These are phyloP conservation scores for Pyrocoelia pectoralis DNA, from an alignment of 2,888 invertebrate genomes.

Conservation along the genomic window DNA sequence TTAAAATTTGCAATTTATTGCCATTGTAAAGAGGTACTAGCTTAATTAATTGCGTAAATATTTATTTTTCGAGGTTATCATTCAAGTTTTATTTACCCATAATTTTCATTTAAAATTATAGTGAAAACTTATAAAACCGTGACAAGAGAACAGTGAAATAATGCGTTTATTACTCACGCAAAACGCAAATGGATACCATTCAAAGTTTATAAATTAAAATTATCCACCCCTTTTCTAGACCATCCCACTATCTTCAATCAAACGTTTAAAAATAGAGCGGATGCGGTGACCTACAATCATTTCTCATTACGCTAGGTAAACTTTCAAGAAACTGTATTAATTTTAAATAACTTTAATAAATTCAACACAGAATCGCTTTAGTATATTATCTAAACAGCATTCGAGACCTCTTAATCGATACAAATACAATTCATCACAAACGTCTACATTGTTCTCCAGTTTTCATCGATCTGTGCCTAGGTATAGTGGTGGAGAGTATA, in stretches of 20 bases:
- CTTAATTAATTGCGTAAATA: not conserved
- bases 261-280: not conserved
- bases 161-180: constrained; percentile 10
- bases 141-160: constrained; percentile 8
- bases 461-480: constrained; percentile 17
- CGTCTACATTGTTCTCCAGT: constrained; percentile 36
- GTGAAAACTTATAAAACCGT: constrained; percentile 1
- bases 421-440: constrained; percentile 44
- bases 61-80: not conserved
- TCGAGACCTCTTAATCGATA: constrained; percentile 32
- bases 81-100: not conserved
- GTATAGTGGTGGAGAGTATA: constrained; percentile 27
- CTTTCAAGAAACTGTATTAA: not conserved
- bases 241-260: constrained; percentile 1
- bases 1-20: not conserved
- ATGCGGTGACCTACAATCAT: not conserved
- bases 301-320: not conserved
- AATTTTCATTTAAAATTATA: constrained; percentile 8
- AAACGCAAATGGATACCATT: not conserved
- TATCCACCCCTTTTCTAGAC: not conserved
- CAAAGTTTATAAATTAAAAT: constrained; percentile 8
- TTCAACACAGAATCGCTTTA: not conserved
- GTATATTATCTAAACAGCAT: constrained; percentile 3
- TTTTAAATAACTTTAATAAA: not conserved
- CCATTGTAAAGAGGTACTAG: not conserved